Evolutionary conservation across 2,888 invertebrate species (phyloP).

Genomic region (Agrochola lychnidis): DNA sequence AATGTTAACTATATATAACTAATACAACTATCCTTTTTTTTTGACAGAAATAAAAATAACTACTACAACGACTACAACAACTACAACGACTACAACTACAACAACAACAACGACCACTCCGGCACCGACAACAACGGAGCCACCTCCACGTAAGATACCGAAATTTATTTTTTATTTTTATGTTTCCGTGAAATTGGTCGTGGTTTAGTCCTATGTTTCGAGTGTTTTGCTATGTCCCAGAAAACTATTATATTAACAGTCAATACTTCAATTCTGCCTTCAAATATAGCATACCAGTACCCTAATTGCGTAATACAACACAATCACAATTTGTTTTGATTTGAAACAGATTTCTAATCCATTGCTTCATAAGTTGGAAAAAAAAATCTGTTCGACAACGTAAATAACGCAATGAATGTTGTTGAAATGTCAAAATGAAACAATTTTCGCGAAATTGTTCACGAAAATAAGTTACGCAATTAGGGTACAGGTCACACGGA

Average conservation of each 20-base stretch:
- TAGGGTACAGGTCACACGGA: too few species aligned
- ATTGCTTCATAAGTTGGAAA: too few species aligned
- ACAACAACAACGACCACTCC: slow-evolving; percentile 83
- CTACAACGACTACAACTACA: slow-evolving; percentile 85
- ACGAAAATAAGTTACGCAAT: too few species aligned
- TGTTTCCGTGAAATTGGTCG: neutral
- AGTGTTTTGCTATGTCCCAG: neutral
- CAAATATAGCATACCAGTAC: neutral
- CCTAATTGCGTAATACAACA: too few species aligned
- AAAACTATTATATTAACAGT: neutral
- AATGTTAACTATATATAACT: neutral
- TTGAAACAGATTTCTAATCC: too few species aligned
- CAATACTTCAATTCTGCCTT: too few species aligned
- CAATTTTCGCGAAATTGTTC: too few species aligned
- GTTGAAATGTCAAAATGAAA: too few species aligned
- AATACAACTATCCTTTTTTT: slow-evolving; percentile 12
- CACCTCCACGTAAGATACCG: slow-evolving; percentile 80
- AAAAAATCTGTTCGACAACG: too few species aligned
- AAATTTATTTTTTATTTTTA: neutral
- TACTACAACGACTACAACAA: slow-evolving; percentile 85
- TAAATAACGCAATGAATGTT: too few species aligned
- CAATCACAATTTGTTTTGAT: too few species aligned
- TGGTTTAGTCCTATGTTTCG: neutral
- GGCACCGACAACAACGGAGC: slow-evolving; percentile 82
- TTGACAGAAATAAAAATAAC: slow-evolving; percentile 87